Base-by-base conservation (phyloP, 2,797 vertebrate genomes). In the Gallinago nigripennis region DNA sequence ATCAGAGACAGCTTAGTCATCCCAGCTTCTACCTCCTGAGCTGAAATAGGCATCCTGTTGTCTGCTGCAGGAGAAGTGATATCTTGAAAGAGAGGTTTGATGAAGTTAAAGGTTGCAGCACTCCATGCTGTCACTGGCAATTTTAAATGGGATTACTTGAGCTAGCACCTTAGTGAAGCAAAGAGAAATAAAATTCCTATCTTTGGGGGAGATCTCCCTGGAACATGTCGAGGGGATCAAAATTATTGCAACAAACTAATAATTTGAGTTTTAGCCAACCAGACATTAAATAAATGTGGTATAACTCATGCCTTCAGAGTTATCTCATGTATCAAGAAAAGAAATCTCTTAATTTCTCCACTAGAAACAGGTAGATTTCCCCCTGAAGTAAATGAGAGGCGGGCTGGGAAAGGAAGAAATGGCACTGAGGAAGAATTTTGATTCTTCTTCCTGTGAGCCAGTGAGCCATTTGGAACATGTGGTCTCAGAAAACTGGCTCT, bases 1-100 rank as follows among this genome's bases (percentile, higher is more conserved):
- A 76, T 43, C 68, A 82, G 75, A 82, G 90, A 18, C 45, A 63
- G 73, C 63, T 92, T 79, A 72, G 60, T 92, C 93, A 91, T 83
- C 72, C 54, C 58, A 63, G 23, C 80, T 91, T 66, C 63, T 79
- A 11, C 73, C 70, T 88, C 53, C 63, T 20, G 11, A 25, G 25
- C 37, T 68, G 66, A 54, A 76, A 84, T 18, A 86, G 76, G 72
- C 91, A 81, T 35, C 50, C 5, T 75, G n/a, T 81, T 73, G 31
- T 51, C 54, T 86, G 33, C 76, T 78, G 69, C 72, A 89, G 71
- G 39, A 76, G 64, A 65, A 91, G 20, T 19, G 39, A 5, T 31
- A 5, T 35, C 69, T 72, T 75, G 35, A 86, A 83, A 72, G 27
- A 83, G 53, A 61, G 66, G 37, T 88, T 70, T 69, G 8, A 8